These are phyloP conservation scores for Drosophila testacea DNA, from an alignment of 2,888 invertebrate species.

Conservation along the genomic window DNA sequence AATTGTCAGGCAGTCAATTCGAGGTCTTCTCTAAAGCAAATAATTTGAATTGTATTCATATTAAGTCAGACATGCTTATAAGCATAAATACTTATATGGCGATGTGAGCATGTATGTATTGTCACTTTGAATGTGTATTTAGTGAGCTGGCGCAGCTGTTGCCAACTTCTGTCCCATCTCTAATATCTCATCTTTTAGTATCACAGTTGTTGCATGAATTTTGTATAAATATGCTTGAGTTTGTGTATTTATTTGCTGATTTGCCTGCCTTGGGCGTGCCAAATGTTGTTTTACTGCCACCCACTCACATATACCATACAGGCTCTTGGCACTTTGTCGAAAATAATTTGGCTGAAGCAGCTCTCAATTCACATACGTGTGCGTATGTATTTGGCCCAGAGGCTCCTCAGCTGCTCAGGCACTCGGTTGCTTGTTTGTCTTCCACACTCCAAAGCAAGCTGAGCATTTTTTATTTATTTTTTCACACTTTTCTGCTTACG, in stretches of 20 bases:
- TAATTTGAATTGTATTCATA: slow-evolving; percentile 15
- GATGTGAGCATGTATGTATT: slow-evolving; percentile 24
- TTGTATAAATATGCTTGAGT: slow-evolving; percentile 63
- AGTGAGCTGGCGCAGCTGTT: slow-evolving; percentile 62
- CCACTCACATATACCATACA: slow-evolving; percentile 11
- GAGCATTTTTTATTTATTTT: slow-evolving; percentile 53
- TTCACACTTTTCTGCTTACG: slow-evolving; percentile 73
- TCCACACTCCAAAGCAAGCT: slow-evolving; percentile 48
- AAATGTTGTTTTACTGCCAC: slow-evolving; percentile 66
- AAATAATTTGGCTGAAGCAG: slow-evolving; percentile 69
- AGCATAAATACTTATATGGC: slow-evolving; percentile 32
- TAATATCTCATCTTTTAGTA: not conserved
- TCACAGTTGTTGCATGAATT: slow-evolving; percentile 50
- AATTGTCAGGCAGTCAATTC: slow-evolving; percentile 8
- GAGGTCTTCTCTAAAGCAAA: not conserved
- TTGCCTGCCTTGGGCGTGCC: slow-evolving; percentile 70
- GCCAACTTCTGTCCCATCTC: slow-evolving; percentile 7
- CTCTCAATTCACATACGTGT: slow-evolving; percentile 41
- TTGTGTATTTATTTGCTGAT: slow-evolving; percentile 71
- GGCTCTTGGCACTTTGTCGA: slow-evolving; percentile 62
- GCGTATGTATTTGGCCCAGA: slow-evolving; percentile 35
- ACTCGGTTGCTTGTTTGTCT: slow-evolving; percentile 64
- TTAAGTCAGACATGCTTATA: slow-evolving; percentile 14
- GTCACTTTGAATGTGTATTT: slow-evolving; percentile 42
- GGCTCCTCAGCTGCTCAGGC: slow-evolving; percentile 60